Conservation (phyloP, 2,888 invertebrate genomes). For the Lysandra bellargus region DNA sequence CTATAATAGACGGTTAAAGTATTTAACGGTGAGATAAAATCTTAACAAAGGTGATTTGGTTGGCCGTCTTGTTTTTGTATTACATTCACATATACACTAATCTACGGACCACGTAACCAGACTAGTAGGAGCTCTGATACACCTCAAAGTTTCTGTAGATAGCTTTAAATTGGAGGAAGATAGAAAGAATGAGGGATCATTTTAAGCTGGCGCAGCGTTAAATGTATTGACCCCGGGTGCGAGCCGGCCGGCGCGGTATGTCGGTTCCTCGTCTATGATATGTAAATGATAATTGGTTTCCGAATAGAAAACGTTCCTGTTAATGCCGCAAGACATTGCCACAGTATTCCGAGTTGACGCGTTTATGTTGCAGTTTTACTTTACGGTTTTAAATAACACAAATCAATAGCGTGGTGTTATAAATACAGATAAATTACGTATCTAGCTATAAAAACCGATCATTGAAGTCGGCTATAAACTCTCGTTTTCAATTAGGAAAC, state of each 20-base stretch:
- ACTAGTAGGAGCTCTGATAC: conserved; percentile 49
- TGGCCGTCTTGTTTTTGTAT: conserved; percentile 77
- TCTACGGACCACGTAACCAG: conserved; percentile 57
- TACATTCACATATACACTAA: conserved; percentile 68
- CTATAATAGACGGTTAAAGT: conserved; percentile 72
- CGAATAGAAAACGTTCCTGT: conserved; percentile 75
- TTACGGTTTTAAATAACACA: background rate
- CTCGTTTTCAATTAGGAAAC: conserved; percentile 13
- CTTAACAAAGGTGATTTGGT: conserved; percentile 79
- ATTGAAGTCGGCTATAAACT: background rate
- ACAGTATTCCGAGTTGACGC: background rate
- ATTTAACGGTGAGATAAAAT: conserved; percentile 79
- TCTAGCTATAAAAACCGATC: background rate
- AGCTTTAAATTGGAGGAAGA: conserved; percentile 34
- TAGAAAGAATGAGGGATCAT: conserved; percentile 53
- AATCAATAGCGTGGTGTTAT: background rate
- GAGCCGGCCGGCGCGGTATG: conserved; percentile 61
- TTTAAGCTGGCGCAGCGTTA: conserved; percentile 60
- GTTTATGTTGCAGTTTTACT: background rate
- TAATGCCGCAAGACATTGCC: conserved; percentile 57
- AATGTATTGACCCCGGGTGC: conserved; percentile 77
- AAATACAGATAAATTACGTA: background rate
- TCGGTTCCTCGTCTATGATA: conserved; percentile 76
- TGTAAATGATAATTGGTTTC: conserved; percentile 79
- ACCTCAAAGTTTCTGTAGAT: conserved; percentile 25